phyloP scores from a whole-genome alignment of 2,888 invertebrate genomes.

The Clostera curtula region DNA sequence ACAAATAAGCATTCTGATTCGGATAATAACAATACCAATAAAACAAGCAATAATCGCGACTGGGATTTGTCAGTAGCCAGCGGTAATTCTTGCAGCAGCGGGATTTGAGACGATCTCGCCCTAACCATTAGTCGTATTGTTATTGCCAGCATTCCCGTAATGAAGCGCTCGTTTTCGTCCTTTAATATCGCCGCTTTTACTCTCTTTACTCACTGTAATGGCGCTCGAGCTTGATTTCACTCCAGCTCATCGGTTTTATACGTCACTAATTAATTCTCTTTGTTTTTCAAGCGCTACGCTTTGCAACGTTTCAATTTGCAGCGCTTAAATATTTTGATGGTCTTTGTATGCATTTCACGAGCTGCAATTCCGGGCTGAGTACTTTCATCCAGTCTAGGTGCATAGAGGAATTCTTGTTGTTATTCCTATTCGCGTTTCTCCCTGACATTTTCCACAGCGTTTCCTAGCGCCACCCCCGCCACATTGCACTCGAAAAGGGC shows the following conservation, averaged over 20 bases:
- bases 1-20: no score
- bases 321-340: no score
- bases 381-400: constrained; percentile 36
- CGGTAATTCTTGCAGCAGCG: constrained; percentile 50
- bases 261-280: constrained; percentile 53
- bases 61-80: constrained; percentile 42
- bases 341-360: no score
- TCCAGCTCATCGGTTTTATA: constrained; percentile 48
- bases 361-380: constrained; percentile 44
- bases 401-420: constrained; percentile 49
- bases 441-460: constrained; percentile 43
- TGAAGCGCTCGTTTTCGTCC: constrained; percentile 69
- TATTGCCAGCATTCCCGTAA: constrained; percentile 69
- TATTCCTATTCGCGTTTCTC: constrained; percentile 42
- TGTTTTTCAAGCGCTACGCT: constrained; percentile 31
- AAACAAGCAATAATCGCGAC: constrained; percentile 17
- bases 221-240: constrained; percentile 54
- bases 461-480: constrained; percentile 34
- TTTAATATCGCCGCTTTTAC: constrained; percentile 60
- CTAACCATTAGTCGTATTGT: constrained; percentile 69
- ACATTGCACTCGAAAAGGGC: constrained; percentile 34
- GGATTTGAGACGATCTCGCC: constrained; percentile 57
- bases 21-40: no score
- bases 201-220: constrained; percentile 55
- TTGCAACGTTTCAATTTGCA: constrained; percentile 40